phyloP scores from a whole-genome alignment of 2,888 invertebrate genomes.

The Scrobipalpa atriplicella region DNA sequence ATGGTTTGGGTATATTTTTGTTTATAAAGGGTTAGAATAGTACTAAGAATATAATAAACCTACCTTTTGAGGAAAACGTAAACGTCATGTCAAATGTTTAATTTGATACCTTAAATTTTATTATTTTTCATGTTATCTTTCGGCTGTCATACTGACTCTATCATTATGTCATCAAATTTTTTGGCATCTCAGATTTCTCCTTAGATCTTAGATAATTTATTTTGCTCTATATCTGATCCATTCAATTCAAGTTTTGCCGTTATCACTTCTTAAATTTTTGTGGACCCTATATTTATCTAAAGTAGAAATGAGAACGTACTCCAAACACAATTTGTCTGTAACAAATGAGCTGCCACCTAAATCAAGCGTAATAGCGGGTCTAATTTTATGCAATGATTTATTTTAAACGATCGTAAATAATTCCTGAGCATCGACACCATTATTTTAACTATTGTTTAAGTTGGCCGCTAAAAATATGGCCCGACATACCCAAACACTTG shows the following conservation, averaged over 20 bases:
- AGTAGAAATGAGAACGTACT: constrained; percentile 21
- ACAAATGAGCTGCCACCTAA: constrained; percentile 74
- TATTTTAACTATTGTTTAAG: constrained; percentile 77
- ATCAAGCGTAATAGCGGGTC: constrained; percentile 73
- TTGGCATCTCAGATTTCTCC: too few relatives aligned
- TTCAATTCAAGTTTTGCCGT: neutral
- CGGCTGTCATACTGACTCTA: too few relatives aligned
- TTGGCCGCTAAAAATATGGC: constrained; percentile 64
- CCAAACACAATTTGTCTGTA: constrained; percentile 59
- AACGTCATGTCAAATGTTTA: neutral
- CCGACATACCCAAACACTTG: constrained; percentile 50
- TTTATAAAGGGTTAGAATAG: neutral
- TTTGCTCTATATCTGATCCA: too few relatives aligned
- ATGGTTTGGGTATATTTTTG: neutral
- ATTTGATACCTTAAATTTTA: neutral
- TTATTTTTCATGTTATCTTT: too few relatives aligned
- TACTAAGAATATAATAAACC: too few relatives aligned
- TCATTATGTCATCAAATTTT: too few relatives aligned
- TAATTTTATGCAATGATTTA: constrained; percentile 79
- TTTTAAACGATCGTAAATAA: constrained; percentile 76
- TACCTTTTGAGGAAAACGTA: neutral
- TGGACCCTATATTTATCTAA: neutral
- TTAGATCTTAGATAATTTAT: too few relatives aligned
- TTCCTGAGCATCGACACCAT: constrained; percentile 74
- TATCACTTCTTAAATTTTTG: neutral